Evolutionary conservation across 2,797 vertebrate genomes (phyloP).

Genomic region (Pantherophis alleghaniensis): DNA sequence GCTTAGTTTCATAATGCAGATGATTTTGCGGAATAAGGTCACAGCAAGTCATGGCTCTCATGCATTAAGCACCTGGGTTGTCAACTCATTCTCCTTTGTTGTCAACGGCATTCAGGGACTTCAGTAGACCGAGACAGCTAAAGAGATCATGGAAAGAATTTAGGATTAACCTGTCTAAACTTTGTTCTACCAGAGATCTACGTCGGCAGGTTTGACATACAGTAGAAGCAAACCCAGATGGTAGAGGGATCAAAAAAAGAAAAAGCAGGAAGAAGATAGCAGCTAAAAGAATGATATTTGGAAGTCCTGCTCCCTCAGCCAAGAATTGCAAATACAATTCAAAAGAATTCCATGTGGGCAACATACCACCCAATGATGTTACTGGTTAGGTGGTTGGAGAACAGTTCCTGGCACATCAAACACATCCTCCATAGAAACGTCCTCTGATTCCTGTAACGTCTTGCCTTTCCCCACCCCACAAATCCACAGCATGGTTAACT

Average conservation of each 20-base stretch:
- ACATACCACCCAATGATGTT: neutral
- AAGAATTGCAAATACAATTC: neutral
- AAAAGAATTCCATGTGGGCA: neutral
- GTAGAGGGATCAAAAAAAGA: neutral
- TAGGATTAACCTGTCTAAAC: neutral
- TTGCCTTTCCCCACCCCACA: constrained; percentile 9
- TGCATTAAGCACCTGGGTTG: neutral
- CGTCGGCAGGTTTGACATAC: neutral
- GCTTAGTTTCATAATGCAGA: neutral
- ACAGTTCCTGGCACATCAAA: neutral
- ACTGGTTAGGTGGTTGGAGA: constrained; percentile 9
- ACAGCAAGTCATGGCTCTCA: neutral
- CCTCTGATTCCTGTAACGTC: constrained; percentile 39
- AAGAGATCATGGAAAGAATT: neutral
- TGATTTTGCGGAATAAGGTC: neutral
- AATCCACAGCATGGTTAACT: neutral
- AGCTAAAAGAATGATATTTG: neutral
- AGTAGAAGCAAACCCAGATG: neutral
- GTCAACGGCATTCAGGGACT: neutral
- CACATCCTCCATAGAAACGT: constrained; percentile 29
- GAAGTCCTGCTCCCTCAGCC: constrained; percentile 24
- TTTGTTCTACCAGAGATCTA: neutral
- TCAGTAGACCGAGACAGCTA: neutral
- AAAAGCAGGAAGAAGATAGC: neutral
- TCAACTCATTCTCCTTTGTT: neutral